Evolutionary conservation across 2,113 vertebrate genomes (phyloP), one percentile per base, ranked within the genome.

Genomic region (Nothobranchius kuhntae): DNA sequence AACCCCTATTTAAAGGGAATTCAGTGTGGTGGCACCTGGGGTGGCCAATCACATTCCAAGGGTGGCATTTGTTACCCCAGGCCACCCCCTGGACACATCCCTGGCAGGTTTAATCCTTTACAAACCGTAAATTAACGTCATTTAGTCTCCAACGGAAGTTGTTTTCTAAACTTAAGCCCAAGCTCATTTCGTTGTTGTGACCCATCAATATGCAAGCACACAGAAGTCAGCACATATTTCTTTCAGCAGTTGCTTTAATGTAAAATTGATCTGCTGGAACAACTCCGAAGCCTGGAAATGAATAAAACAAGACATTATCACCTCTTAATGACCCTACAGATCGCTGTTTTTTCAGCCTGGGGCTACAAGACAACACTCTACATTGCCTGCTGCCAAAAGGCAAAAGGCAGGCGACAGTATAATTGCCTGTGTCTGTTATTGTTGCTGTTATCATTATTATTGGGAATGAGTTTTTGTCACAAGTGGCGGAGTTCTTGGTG

Each of bases 281-380:
- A 54, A 60, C 48, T 53, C 58, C 56, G 65, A 61, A 21, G 59
- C 51, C 72, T 46, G 9, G 51, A 61, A 82, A 65, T n/a, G 1
- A 71, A 58, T 54, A 75, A 63, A 83, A 78, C 72, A 58, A 68
- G 77, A 75, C 65, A 67, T 73, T 58, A 78, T 78, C 44, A 65
- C 75, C 68, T 71, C 71, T 53, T 82, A 71, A 81, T 70, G 71
- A 75, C 47, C 10, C 6, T 14, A 61, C 62, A 67, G 48, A 61
- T 48, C 40, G 76, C 75, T 65, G 52, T 71, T 66, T 47, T 68
- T 44, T 61, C 60, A 45, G 36, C 24, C 45, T 78, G 55, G 13
- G 50, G 62, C 48, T 55, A 52, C 44, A 53, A 73, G 17, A 71
- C 40, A 47, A 73, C 61, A 61, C 24, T 68, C 51, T 1, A 46